Percentiles rank a stretch among this genome's conserved stretches.
Conservation (phyloP, 2,113 vertebrate species). For the Zeus faber region DNA sequence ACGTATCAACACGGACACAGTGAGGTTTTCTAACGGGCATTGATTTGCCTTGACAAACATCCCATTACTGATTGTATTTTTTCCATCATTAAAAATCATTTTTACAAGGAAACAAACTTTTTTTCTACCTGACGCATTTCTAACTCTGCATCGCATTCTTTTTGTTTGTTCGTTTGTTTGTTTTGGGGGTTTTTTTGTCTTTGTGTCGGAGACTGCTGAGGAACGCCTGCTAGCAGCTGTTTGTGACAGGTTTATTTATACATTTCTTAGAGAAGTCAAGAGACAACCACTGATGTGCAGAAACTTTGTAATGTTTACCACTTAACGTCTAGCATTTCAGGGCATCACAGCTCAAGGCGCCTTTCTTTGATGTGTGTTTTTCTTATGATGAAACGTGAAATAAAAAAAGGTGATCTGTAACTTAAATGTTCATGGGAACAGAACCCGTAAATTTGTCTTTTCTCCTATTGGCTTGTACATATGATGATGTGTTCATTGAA, state of each 20-base stretch:
- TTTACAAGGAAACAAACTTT: constrained; percentile 28
- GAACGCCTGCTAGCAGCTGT: constrained; percentile 38
- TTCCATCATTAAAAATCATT: constrained; percentile 47
- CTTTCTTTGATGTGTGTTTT: constrained; percentile 57
- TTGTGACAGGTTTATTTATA: constrained; percentile 68
- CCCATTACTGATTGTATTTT: constrained; percentile 63
- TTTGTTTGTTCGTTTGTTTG: constrained; percentile 8
- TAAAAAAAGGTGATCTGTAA: constrained; percentile 37
- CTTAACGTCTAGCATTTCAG: constrained; percentile 62
- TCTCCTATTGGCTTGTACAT: constrained; percentile 73
- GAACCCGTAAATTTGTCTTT: constrained; percentile 55
- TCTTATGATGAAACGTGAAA: constrained; percentile 51
- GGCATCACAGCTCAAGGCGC: constrained; percentile 57
- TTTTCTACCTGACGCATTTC: constrained; percentile 61
- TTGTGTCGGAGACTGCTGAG: constrained; percentile 49
- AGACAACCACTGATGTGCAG: constrained; percentile 60
- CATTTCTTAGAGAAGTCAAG: constrained; percentile 56
- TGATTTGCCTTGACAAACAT: constrained; percentile 38
- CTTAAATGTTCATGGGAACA: constrained; percentile 67
- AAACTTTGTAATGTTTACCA: constrained; percentile 66
- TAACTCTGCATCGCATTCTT: constrained; percentile 50
- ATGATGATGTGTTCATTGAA: constrained; percentile 78
- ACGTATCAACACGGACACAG: constrained; percentile 16
- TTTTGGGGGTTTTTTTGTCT: too few relatives aligned
- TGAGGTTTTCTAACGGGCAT: not conserved